phyloP scores from a whole-genome alignment of 2,888 invertebrate species.

The Mayetiola destructor region DNA sequence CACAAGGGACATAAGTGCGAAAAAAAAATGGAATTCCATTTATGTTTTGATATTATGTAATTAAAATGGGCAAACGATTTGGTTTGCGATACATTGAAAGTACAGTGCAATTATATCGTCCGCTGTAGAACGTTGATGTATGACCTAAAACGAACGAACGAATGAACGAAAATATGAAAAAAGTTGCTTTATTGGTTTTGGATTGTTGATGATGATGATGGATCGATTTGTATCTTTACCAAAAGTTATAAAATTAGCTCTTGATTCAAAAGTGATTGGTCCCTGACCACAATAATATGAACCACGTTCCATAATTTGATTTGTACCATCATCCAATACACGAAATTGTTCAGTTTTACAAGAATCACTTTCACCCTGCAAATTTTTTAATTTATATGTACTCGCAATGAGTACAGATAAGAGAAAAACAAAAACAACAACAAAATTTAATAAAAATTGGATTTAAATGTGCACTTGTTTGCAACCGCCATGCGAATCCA shows the following conservation, averaged over 20 bases:
- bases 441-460: not conserved
- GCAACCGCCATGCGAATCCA: not conserved
- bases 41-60: no score
- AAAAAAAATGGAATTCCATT: no score
- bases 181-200: no score
- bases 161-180: no score
- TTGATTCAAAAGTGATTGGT: not conserved
- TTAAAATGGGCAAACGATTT: no score
- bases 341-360: constrained; percentile 13
- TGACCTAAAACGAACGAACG: not conserved
- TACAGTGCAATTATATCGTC: constrained; percentile 8
- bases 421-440: not conserved
- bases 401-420: not conserved
- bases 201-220: no score
- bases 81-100: not conserved
- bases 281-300: not conserved
- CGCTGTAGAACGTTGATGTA: not conserved
- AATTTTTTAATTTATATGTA: not conserved
- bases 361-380: not conserved
- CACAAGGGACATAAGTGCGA: no score
- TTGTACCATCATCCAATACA: not conserved
- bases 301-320: not conserved
- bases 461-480: not conserved
- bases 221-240: not conserved
- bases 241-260: not conserved